Evolutionary conservation across 2,888 invertebrate species (phyloP).

Genomic region (Drosophila kanekoi): DNA sequence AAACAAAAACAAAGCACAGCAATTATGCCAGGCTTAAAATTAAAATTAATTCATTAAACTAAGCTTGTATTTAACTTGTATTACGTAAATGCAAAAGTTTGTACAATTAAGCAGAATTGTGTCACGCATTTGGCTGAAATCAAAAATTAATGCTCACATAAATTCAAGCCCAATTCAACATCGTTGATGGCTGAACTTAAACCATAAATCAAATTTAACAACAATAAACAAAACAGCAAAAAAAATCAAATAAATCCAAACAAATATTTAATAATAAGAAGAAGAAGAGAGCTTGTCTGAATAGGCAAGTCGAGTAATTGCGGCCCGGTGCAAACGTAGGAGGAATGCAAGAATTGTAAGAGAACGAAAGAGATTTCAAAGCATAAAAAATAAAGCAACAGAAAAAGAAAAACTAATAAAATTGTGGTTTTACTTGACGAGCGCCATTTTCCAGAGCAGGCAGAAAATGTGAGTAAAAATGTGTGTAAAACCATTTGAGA

Average conservation of each 20-base stretch:
- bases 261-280: conserved; percentile 18
- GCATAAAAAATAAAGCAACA: conserved; percentile 56
- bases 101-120: conserved; percentile 41
- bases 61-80: conserved; percentile 62
- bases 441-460: neutral
- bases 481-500: neutral
- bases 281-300: conserved; percentile 19
- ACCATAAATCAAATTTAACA: conserved; percentile 39
- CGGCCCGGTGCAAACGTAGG: conserved; percentile 29
- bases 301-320: conserved; percentile 26
- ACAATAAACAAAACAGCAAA: neutral
- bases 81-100: conserved; percentile 33
- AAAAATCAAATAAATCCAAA: conserved; percentile 13
- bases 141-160: conserved; percentile 47
- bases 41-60: conserved; percentile 59
- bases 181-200: conserved; percentile 27
- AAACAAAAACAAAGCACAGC: conserved; percentile 14
- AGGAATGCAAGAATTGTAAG: conserved; percentile 26
- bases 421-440: conserved; percentile 4
- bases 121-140: conserved; percentile 49
- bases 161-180: conserved; percentile 40
- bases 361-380: conserved; percentile 20
- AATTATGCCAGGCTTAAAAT: conserved; percentile 41
- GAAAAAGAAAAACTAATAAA: conserved; percentile 21
- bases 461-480: no score